Base-by-base conservation (phyloP, 2,888 invertebrate species). In the Craniophora ligustri region DNA sequence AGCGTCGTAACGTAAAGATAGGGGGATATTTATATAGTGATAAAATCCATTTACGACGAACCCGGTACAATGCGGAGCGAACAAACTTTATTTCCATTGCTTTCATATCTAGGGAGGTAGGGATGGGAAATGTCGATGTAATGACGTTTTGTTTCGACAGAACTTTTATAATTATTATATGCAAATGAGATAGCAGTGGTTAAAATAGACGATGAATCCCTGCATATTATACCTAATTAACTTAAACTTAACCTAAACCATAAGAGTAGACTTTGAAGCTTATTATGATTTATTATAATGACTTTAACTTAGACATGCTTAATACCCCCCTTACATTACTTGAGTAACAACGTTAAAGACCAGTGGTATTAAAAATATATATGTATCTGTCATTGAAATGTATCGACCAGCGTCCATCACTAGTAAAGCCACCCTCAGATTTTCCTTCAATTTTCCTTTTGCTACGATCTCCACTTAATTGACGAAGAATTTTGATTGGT, bases 401-500 rank as follows among this genome's bases (percentile, higher is more conserved):
- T 11, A 34, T 54, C 73, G 58, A 65, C 36, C 8, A 14, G 5
- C 5, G 40, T 13, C 23, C 57, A 59, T 72, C 85, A 60, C 86
- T 82, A 82, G 76, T 72, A 66, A 81, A 86, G 81, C 87, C 85
- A 87, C 91, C 90, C 92, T 88, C 87, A 87, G 89, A 86, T 88
- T 90, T 92, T 88, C 89, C 91, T 92, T 87, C 88, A 91, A 91
- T 92, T 92, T 93, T 92, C 91, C 91, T 90, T 92, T 91, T 89
- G 84, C 83, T 76, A 81, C 91, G 88, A 92, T 92, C 91, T 91
- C 88, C 86, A 85, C 88, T 92, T 93, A 93, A 93, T 93, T 93
- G 92, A 90, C 91, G 91, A 89, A 86, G 91, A 91, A 92, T 92
- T 92, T 92, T 92, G 92, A 93, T 93, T 93, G 92, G 92, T 89